Evolutionary conservation across 2,888 invertebrate genomes (phyloP), one percentile per base, ranked within the genome.

Genomic region (Ormyrus nitidulus): DNA sequence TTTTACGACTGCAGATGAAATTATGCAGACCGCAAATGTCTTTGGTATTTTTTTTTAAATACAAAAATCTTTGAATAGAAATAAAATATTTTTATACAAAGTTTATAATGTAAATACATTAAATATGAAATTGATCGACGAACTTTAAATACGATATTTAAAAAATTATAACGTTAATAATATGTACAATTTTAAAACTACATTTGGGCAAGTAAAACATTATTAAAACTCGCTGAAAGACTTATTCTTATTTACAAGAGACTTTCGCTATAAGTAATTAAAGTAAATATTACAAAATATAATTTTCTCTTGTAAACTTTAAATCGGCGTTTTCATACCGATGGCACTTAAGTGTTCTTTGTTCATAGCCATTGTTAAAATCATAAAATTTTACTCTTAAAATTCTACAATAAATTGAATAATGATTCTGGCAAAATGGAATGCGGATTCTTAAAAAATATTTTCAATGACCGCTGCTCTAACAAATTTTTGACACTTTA

Each of bases 331-430:
- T 68, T 34, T 64, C 7, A 11, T 61, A 71, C 66, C 66, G 53
- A 73, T 81, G 79, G 76, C 75, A 79, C 78, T 81, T 83, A 44
- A 80, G 82, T 80, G 81, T 83, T 82, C 10, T 51, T 70, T 71
- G 7, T 58, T 79, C 79, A 64, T 74, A 75, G 70, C 59, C 65
- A 46, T 19, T 19, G 19, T 19, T 19, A 19, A 19, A 19, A 19
- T 19, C 19, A 19, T 19, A 19, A 19, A 19, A 19, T 19, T 19
- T 19, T 19, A 19, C 10, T 76, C 56, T 4, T 13, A 70, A 75
- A 61, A 58, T n/a, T 34, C n/a, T 19, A 58, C 46, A 69, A 48
- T 1, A 64, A 56, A 48, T 5, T 76, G 56, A 66, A 68, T 58
- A 79, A 61, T 65, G 48, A 51, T 72, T 71, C 59, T 66, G 13